phyloP scores from a whole-genome alignment of 2,888 invertebrate species.

The Trypoxylon attenuatum region DNA sequence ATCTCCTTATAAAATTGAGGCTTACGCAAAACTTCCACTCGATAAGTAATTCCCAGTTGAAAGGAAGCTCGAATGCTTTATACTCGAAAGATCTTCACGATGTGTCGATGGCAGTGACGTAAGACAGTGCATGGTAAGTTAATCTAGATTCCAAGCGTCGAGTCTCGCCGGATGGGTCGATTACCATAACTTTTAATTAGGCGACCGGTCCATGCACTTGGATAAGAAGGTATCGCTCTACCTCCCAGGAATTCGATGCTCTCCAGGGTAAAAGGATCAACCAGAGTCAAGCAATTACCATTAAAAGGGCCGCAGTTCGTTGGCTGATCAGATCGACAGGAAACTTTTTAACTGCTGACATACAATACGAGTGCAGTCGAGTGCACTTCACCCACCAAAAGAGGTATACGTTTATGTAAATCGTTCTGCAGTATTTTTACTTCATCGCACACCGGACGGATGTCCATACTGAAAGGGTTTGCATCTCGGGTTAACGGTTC shows the following conservation, averaged over 20 bases:
- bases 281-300: neutral
- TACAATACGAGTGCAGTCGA: conserved; percentile 7
- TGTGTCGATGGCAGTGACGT: neutral
- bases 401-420: conserved; percentile 27
- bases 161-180: conserved; percentile 6
- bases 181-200: conserved; percentile 46
- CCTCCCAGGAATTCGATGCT: neutral
- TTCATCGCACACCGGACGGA: conserved; percentile 34
- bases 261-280: neutral
- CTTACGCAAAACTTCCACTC: neutral
- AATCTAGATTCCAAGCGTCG: conserved; percentile 9
- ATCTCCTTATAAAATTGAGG: neutral
- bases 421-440: conserved; percentile 9
- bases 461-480: conserved; percentile 29
- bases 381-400: conserved; percentile 12
- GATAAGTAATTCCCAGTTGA: neutral
- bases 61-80: neutral
- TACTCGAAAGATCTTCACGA: too few species aligned
- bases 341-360: conserved; percentile 4
- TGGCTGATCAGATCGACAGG: neutral
- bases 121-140: neutral
- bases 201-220: conserved; percentile 2
- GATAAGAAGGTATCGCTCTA: conserved; percentile 12
- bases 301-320: neutral
- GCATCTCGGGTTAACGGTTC: conserved; percentile 35